Evolutionary conservation across 2,888 invertebrate species (phyloP).

Genomic region (Blera fallax): DNA sequence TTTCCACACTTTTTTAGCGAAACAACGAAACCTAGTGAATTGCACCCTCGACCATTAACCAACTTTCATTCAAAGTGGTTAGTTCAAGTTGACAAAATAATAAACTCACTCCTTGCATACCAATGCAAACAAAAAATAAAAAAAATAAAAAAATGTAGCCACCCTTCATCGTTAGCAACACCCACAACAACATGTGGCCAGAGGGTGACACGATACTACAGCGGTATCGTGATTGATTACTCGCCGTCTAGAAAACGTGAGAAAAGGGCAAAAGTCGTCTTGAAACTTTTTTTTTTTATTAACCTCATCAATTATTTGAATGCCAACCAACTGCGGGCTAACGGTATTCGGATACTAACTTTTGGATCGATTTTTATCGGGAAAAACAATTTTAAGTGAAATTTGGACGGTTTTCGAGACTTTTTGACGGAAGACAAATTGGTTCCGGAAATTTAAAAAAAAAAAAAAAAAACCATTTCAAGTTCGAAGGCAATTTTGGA

Average conservation of each 20-base stretch:
- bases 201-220: not conserved
- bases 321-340: not conserved
- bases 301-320: conserved; percentile 13
- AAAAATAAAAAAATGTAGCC: not conserved
- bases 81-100: conserved; percentile 17
- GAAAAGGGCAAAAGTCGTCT: not conserved
- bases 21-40: not conserved
- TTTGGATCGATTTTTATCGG: not conserved
- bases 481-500: not conserved
- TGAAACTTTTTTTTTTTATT: conserved; percentile 7
- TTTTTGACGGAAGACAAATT: conserved; percentile 1
- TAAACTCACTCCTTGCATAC: not conserved
- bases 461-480: conserved; percentile 12
- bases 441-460: conserved; percentile 21
- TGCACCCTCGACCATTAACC: not conserved
- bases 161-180: not conserved
- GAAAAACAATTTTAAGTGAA: not conserved
- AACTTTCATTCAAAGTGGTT: not conserved
- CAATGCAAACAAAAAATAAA: not conserved
- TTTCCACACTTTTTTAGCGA: not conserved
- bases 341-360: not conserved
- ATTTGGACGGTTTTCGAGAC: not conserved
- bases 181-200: not conserved
- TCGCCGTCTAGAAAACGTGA: not conserved
- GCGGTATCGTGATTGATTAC: not conserved